Evolutionary conservation across 2,797 vertebrate species (phyloP).

Genomic region (Leptoclinus maculatus): DNA sequence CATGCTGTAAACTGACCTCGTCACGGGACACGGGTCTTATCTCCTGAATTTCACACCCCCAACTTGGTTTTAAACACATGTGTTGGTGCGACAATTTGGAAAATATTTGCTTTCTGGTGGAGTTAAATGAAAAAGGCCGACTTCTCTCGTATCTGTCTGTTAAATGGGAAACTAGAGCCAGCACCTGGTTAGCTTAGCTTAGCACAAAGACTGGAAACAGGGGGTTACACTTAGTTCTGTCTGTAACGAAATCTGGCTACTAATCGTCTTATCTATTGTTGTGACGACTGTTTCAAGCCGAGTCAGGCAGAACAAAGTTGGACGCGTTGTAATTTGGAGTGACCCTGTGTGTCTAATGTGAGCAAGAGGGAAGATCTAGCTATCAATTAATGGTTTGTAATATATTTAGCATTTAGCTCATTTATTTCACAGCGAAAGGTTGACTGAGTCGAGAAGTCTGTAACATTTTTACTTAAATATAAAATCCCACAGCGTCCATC

Average conservation of each 20-base stretch:
- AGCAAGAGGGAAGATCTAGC: background rate
- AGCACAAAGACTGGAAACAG: background rate
- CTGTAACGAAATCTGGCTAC: background rate
- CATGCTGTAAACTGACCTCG: conserved; percentile 51
- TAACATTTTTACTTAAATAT: background rate
- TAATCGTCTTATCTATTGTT: background rate
- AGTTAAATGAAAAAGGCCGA: background rate
- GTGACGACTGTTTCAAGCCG: conserved; percentile 1
- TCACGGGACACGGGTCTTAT: conserved; percentile 4
- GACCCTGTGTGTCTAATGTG: conserved; percentile 6
- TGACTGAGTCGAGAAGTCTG: background rate
- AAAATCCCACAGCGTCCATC: background rate
- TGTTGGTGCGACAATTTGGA: background rate
- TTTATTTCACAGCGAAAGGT: background rate
- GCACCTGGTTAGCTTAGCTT: conserved; percentile 10
- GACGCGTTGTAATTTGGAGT: background rate
- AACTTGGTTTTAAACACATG: conserved; percentile 8
- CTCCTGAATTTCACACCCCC: conserved; percentile 17
- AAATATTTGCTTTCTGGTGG: background rate
- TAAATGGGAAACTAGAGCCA: background rate
- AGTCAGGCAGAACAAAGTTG: conserved; percentile 5
- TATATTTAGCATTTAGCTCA: conserved; percentile 12
- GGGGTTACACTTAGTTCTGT: background rate
- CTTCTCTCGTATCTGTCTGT: background rate
- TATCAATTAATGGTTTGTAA: conserved; percentile 23